These are phyloP conservation scores for Drosophila maculinotata DNA, from an alignment of 2,888 invertebrate species.

Conservation along the genomic window DNA sequence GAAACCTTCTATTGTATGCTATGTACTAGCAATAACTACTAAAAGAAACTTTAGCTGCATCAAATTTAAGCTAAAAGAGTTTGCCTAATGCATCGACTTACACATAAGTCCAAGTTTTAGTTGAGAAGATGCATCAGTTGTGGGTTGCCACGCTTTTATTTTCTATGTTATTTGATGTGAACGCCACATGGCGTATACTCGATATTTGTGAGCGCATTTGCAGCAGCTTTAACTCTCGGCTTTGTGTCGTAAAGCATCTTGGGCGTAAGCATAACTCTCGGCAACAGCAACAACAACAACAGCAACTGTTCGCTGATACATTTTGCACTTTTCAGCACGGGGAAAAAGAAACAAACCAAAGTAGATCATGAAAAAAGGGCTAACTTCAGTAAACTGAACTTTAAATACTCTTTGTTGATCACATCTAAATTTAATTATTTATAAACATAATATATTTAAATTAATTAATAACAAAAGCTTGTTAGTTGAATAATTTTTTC, in stretches of 20 bases:
- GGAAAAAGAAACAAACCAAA: not conserved
- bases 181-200: conserved; percentile 24
- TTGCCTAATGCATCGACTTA: not conserved
- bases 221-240: conserved; percentile 45
- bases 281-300: not conserved
- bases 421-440: too few relatives aligned
- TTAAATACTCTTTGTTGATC: not conserved
- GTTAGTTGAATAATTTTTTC: too few relatives aligned
- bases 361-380: not conserved
- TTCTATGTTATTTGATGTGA: conserved; percentile 2
- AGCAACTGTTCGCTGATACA: conserved; percentile 25
- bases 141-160: conserved; percentile 2
- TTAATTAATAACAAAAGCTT: too few relatives aligned
- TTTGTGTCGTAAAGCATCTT: conserved; percentile 51
- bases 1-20: too few relatives aligned
- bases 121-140: conserved; percentile 4
- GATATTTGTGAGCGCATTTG: conserved; percentile 26
- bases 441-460: too few relatives aligned
- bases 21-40: too few relatives aligned
- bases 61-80: not conserved
- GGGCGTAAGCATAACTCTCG: conserved; percentile 39
- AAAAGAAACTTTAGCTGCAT: not conserved
- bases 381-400: not conserved
- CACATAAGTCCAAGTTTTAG: conserved; percentile 10
- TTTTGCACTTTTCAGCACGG: conserved; percentile 28